Conservation (phyloP, 2,797 vertebrate genomes). For the Anolis apletophallus region DNA sequence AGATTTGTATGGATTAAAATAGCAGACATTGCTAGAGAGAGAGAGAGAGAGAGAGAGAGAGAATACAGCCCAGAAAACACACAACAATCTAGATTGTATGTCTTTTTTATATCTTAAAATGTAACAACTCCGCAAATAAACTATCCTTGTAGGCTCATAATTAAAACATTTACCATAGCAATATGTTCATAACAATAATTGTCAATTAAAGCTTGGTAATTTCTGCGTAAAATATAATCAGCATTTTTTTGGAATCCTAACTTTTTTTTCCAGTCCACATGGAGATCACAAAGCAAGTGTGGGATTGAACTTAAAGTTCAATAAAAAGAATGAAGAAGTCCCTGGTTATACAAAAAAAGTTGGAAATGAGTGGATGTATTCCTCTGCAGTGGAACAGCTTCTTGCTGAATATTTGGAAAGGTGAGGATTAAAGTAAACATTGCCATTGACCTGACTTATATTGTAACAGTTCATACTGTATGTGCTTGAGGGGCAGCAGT, state of each 20-base stretch:
- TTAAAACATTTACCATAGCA: background rate
- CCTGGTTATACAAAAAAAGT: slow-evolving; percentile 97
- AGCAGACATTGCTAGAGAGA: no score
- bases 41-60: no score
- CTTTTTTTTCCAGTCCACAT: slow-evolving; percentile 84
- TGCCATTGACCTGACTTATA: background rate
- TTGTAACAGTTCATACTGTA: background rate
- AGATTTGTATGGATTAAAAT: no score
- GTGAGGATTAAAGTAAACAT: slow-evolving; percentile 68
- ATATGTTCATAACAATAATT: background rate
- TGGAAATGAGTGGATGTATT: slow-evolving; percentile 97
- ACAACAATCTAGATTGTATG: background rate
- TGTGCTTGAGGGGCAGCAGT: background rate
- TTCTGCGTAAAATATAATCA: background rate
- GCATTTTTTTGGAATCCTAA: slow-evolving; percentile 9
- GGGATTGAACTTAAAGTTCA: slow-evolving; percentile 97
- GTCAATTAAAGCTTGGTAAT: background rate
- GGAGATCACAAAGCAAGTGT: slow-evolving; percentile 96
- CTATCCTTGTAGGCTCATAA: no score
- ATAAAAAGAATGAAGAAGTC: slow-evolving; percentile 99
- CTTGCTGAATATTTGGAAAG: slow-evolving; percentile 94
- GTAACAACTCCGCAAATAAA: background rate
- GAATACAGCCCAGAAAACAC: no score
- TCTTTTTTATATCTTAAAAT: background rate
- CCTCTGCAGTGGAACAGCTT: slow-evolving; percentile 91